Conservation (phyloP, 2,888 invertebrate species). For the Dexiosoma caninum region DNA sequence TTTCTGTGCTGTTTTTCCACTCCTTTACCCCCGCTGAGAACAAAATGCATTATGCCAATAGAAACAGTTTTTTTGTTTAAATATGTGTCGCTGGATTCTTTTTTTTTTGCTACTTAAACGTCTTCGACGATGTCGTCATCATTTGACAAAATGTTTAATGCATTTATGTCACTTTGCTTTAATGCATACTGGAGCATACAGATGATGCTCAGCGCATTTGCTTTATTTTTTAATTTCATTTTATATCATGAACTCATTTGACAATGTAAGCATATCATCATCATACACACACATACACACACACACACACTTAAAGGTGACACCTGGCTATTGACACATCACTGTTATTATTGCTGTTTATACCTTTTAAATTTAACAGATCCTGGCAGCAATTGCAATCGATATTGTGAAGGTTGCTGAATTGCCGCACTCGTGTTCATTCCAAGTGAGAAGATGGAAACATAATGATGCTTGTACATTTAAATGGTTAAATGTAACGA, state of each 20-base stretch:
- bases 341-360: slow-evolving; percentile 17
- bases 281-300: too few species aligned
- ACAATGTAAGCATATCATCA: neutral
- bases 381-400: slow-evolving; percentile 18
- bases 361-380: slow-evolving; percentile 39
- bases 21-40: slow-evolving; percentile 16
- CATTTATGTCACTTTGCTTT: slow-evolving; percentile 48
- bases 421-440: neutral
- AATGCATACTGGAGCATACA: neutral
- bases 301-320: too few species aligned
- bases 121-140: slow-evolving; percentile 6
- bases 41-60: slow-evolving; percentile 52
- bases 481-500: slow-evolving; percentile 49
- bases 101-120: neutral
- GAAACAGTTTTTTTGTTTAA: slow-evolving; percentile 17
- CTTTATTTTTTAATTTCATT: neutral
- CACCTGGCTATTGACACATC: neutral
- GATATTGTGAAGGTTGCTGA: neutral
- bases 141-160: slow-evolving; percentile 50
- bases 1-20: slow-evolving; percentile 26
- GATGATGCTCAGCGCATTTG: slow-evolving; percentile 1
- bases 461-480: slow-evolving; percentile 35
- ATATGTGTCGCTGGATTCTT: neutral
- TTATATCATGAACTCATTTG: slow-evolving; percentile 36
- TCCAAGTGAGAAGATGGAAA: neutral